phyloP scores from a whole-genome alignment of 2,797 vertebrate species.

The Falco concolor region DNA sequence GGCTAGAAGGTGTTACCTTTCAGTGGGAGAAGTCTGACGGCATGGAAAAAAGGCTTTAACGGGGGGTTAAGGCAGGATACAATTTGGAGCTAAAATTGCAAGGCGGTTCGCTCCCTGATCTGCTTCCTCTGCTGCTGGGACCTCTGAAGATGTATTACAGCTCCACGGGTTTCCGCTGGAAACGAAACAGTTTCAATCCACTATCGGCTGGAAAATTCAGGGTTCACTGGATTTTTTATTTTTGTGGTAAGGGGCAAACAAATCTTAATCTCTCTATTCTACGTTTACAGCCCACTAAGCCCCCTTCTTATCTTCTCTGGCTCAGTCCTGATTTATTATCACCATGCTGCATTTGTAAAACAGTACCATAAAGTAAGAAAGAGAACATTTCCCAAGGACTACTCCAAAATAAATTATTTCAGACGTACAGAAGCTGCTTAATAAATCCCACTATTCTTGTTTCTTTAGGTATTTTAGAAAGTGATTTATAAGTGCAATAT shows the following conservation, averaged over 20 bases:
- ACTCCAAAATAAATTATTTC: conserved; percentile 78
- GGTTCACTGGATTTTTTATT: conserved; percentile 38
- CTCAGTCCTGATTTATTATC: conserved; percentile 68
- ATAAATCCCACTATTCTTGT: conserved; percentile 74
- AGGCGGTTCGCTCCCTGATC: not conserved
- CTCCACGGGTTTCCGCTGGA: not conserved
- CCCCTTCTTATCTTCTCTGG: conserved; percentile 64
- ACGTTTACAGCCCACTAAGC: conserved; percentile 65
- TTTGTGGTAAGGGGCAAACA: conserved; percentile 55
- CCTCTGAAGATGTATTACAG: not conserved
- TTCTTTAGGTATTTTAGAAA: conserved; percentile 77
- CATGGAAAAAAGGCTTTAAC: not conserved
- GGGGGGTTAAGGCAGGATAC: not conserved
- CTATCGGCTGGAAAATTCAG: not conserved
- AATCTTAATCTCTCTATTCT: conserved; percentile 68
- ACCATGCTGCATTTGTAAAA: conserved; percentile 64
- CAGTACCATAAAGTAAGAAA: conserved; percentile 69
- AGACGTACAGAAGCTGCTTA: conserved; percentile 69
- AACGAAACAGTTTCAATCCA: not conserved
- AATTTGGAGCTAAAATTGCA: not conserved
- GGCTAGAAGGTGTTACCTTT: not conserved
- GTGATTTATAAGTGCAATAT: conserved; percentile 81
- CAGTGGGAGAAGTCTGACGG: not conserved
- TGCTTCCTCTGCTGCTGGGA: not conserved
- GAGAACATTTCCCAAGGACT: conserved; percentile 73